Evolutionary conservation across 2,797 vertebrate species (phyloP).

Genomic region (Thalassophryne amazonica): DNA sequence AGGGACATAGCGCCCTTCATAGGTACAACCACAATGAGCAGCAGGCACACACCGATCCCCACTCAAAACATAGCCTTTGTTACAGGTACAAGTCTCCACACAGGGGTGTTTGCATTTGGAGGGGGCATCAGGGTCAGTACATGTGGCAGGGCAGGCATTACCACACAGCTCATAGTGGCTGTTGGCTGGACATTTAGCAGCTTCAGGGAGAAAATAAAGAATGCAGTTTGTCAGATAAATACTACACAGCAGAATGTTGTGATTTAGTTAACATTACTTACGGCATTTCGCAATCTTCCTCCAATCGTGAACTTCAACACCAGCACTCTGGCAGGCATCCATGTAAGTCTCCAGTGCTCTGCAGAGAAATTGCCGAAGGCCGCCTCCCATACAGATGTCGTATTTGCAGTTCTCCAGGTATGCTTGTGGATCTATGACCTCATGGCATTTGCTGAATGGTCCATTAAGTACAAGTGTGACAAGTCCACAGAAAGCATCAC

Average conservation of each 20-base stretch:
- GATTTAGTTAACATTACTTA: constrained; percentile 47
- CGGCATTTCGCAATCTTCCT: constrained; percentile 58
- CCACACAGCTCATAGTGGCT: constrained; percentile 75
- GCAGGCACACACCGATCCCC: constrained; percentile 51
- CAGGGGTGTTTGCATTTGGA: constrained; percentile 66
- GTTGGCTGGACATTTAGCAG: constrained; percentile 64
- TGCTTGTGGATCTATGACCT: constrained; percentile 41
- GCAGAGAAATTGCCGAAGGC: constrained; percentile 53
- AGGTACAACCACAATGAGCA: constrained; percentile 65
- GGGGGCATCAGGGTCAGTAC: constrained; percentile 47
- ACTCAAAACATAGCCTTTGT: constrained; percentile 66
- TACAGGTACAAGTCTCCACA: constrained; percentile 71
- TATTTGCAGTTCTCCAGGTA: constrained; percentile 70
- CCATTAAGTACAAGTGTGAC: constrained; percentile 24
- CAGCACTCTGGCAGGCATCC: constrained; percentile 54
- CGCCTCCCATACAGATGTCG: constrained; percentile 63
- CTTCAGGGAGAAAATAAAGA: constrained; percentile 36
- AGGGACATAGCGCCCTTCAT: constrained; percentile 57
- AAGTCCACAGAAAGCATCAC: constrained; percentile 49
- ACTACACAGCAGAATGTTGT: not conserved
- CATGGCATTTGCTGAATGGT: constrained; percentile 63
- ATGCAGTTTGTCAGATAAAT: not conserved
- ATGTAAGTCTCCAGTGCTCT: constrained; percentile 50
- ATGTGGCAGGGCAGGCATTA: constrained; percentile 74
- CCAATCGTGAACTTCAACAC: constrained; percentile 57